Evolutionary conservation across 2,888 invertebrate species (phyloP).

Genomic region (Rambutsinella grinnellia): DNA sequence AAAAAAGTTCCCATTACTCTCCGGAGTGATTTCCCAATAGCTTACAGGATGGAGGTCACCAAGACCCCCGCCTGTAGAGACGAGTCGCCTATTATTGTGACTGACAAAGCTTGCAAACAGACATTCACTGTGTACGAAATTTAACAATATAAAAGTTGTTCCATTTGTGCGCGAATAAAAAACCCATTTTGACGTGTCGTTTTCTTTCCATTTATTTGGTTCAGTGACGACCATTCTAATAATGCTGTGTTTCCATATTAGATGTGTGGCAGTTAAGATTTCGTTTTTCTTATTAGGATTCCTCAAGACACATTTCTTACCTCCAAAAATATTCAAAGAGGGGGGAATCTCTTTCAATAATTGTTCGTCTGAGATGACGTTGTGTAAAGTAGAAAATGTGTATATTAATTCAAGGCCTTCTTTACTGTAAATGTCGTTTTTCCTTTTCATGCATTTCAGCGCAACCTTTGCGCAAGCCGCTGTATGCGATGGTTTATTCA

Average conservation of each 20-base stretch:
- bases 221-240: not conserved
- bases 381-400: not conserved
- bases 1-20: not conserved
- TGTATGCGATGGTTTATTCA: not conserved
- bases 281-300: not conserved
- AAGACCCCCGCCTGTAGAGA: slow-evolving; percentile 1
- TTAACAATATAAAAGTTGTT: not conserved
- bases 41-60: not conserved
- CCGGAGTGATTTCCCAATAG: not conserved
- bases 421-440: not conserved
- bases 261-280: not conserved
- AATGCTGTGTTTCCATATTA: not conserved
- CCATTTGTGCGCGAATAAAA: not conserved
- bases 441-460: not conserved
- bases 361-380: not conserved
- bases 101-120: not conserved
- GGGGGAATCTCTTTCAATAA: not conserved
- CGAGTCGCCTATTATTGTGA: not conserved
- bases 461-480: not conserved
- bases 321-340: slow-evolving; percentile 1
- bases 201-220: not conserved
- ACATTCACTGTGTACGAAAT: not conserved
- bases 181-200: not conserved
- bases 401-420: not conserved
- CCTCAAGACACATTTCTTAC: not conserved